A percentile compares a stretch with the other conserved stretches of the same genome.
These are phyloP conservation scores for Stegodyphus mimosarum DNA, from an alignment of 1,140 invertebrate species.

Conservation along the genomic window DNA sequence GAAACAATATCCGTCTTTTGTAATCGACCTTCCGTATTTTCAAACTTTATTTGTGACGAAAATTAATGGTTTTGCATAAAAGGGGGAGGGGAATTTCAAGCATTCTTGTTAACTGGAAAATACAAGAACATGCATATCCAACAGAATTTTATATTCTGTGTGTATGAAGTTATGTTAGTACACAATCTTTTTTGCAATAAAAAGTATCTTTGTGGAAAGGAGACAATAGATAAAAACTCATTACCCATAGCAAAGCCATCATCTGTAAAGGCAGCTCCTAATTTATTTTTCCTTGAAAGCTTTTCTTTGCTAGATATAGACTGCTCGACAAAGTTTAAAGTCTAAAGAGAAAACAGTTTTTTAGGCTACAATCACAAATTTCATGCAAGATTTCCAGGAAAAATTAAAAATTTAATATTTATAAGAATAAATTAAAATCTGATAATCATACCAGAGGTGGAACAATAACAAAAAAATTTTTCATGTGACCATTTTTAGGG, in stretches of 20 bases:
- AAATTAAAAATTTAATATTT: neutral
- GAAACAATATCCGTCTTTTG: no score
- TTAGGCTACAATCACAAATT: no score
- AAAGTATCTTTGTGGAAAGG: no score
- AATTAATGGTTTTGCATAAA: no score
- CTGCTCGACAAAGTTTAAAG: conserved; percentile 95
- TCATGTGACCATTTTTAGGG: conserved; percentile 87
- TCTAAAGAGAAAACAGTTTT: conserved; percentile 68
- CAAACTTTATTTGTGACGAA: no score
- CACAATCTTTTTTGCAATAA: no score
- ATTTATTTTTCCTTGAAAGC: conserved; percentile 85
- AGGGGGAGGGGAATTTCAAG: no score
- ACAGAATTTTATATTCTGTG: no score
- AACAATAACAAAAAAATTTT: conserved; percentile 93
- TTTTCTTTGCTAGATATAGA: conserved; percentile 92
- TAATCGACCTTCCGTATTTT: no score
- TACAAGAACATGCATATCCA: no score
- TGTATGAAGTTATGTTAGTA: no score
- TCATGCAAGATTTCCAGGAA: neutral
- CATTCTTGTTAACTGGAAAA: no score
- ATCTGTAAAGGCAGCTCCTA: conserved; percentile 91
- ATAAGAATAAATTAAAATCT: neutral
- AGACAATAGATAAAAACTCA: neutral
- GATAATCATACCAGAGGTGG: conserved; percentile 77
- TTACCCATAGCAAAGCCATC: conserved; percentile 97